Evolutionary conservation across 2,113 vertebrate species (phyloP).

Genomic region (Cheirogaleus medius): DNA sequence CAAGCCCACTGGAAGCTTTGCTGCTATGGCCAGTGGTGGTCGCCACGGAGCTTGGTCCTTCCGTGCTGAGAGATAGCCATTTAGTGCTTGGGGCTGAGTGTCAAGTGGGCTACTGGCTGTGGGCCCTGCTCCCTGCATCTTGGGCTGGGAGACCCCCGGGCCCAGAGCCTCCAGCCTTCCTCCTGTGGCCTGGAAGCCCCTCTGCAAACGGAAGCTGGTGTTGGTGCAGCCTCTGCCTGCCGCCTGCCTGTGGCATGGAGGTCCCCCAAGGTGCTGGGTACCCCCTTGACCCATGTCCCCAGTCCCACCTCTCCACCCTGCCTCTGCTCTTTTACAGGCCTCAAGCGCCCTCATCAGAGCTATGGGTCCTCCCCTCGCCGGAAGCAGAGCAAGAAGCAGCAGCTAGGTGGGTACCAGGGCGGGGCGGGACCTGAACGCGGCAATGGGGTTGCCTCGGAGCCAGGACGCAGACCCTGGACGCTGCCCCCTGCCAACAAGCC

Average conservation of each 20-base stretch:
- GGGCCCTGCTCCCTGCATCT: neutral
- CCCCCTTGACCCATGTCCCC: neutral
- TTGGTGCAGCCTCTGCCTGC: neutral
- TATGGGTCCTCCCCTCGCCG: constrained; percentile 7
- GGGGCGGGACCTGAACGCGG: too few species aligned
- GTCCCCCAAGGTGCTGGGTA: neutral
- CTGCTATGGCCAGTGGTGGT: neutral
- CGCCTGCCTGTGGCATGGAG: neutral
- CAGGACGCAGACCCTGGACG: neutral
- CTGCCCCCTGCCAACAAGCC: neutral
- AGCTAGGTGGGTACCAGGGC: constrained; percentile 43
- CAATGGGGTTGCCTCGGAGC: neutral
- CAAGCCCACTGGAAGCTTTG: neutral
- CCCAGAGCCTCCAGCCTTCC: neutral
- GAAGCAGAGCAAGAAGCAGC: constrained; percentile 57
- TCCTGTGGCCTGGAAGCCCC: neutral
- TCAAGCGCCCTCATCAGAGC: constrained; percentile 37
- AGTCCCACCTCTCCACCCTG: neutral
- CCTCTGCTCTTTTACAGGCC: constrained; percentile 42
- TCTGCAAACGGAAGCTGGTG: neutral
- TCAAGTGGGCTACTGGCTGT: neutral
- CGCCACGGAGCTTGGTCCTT: neutral
- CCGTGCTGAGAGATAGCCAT: neutral
- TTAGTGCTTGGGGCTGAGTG: neutral
- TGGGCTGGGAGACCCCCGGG: neutral